Evolutionary conservation across 2,797 vertebrate species (phyloP).

Genomic region (Helarctos malayanus): DNA sequence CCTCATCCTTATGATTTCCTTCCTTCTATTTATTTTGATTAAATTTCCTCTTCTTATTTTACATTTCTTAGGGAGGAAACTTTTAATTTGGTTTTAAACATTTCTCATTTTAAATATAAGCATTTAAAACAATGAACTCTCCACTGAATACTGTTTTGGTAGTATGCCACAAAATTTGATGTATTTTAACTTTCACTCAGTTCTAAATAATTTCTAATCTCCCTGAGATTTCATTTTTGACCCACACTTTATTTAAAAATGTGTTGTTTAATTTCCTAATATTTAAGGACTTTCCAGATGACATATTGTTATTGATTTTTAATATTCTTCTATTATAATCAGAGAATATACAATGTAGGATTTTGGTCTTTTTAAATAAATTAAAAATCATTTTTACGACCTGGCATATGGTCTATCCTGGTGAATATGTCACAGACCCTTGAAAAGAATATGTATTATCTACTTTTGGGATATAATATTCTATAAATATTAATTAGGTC

Average conservation of each 20-base stretch:
- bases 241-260: background rate
- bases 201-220: background rate
- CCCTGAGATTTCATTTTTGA: conserved; percentile 3
- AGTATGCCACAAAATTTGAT: background rate
- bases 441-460: background rate
- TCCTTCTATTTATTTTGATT: background rate
- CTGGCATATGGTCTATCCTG: background rate
- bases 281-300: background rate
- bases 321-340: background rate
- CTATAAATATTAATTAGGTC: conserved; percentile 1
- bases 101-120: background rate
- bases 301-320: background rate
- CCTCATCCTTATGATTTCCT: conserved; percentile 2
- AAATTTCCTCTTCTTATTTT: background rate
- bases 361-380: background rate
- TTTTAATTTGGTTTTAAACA: background rate
- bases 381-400: background rate
- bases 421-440: background rate
- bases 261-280: background rate
- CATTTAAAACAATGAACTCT: background rate
- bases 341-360: background rate
- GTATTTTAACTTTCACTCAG: background rate
- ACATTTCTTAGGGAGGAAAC: background rate
- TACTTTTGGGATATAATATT: background rate
- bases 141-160: background rate